Base-by-base conservation (phyloP, 92 coral and sea anemone genomes). In the Porites cylindrica region DNA sequence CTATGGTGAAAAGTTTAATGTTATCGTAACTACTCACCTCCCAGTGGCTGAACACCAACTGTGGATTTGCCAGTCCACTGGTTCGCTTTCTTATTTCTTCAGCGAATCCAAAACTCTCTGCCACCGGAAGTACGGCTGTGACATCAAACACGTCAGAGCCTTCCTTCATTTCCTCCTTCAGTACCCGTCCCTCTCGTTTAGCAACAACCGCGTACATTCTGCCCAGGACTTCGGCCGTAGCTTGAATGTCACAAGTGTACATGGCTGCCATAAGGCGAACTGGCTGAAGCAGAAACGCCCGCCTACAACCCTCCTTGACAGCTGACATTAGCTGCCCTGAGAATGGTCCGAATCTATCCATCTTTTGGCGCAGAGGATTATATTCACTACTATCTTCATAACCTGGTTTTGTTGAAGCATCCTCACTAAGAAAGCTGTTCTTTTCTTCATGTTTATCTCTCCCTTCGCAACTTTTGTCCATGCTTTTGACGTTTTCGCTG, bases 251-350 rank as follows among this genome's bases (percentile, higher is more conserved):
- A 75, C 99, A 97, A 10, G 98, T 93, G 92, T 97, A 97, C 99
- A 97, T 97, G 16, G 99, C 99, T 8, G 98, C 99, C 99, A 97
- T 90, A 3, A 97, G 97, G 7, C 99, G 96, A 88, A 92, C 91
- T 21, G 99, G 98, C 72, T 95, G 99, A 24, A 93, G 96, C 59
- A 83, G 88, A 77, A 93, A 97, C 9, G 99, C 95, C 74, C 96
- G 98, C 84, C 99, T 90, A 87, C 99, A 97, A 78, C 99, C 99
- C 70, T 97, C 99, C 76, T 97, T 97, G 6, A 97, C 94, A 78
- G 99, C 93, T 75, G 99, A 96, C 93, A 97, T 97, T 1, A 97
- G 89, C 91, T 97, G 99, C 17, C 99, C 99, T 17, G 99, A 95
- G 21, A 97, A 86, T n/a, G 96, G 95, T 6, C 99, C 97, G 73